Percentiles rank a stretch among this genome's conserved stretches.
phyloP scores from a whole-genome alignment of 2,888 invertebrate genomes.

The Nephrotoma appendiculata region DNA sequence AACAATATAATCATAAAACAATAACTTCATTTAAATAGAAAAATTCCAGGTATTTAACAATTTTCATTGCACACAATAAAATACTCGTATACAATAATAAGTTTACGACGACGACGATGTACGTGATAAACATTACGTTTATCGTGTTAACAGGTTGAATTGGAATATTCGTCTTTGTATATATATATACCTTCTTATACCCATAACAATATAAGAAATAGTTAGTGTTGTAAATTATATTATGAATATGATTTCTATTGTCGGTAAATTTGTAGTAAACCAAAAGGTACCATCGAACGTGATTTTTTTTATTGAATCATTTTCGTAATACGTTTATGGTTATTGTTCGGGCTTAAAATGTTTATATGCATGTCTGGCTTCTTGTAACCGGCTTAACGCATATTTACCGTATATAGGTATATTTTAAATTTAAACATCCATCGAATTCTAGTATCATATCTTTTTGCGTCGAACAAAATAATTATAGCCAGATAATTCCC shows the following conservation, averaged over 20 bases:
- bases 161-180: neutral
- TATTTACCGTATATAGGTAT: too few species aligned
- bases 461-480: too few species aligned
- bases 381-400: neutral
- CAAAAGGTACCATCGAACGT: neutral
- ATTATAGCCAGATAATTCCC: too few species aligned
- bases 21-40: neutral
- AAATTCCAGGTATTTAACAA: neutral
- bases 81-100: neutral
- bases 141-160: neutral
- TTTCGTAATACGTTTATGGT: neutral
- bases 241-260: neutral
- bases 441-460: too few species aligned
- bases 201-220: neutral
- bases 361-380: neutral
- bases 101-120: neutral
- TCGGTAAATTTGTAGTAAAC: neutral
- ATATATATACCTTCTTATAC: neutral
- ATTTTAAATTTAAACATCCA: too few species aligned
- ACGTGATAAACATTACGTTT: neutral
- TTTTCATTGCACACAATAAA: neutral
- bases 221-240: neutral
- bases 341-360: neutral
- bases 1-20: neutral
- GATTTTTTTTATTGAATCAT: neutral